phyloP scores from a whole-genome alignment of 2,113 vertebrate species.

The Paracanthobrama guichenoti region DNA sequence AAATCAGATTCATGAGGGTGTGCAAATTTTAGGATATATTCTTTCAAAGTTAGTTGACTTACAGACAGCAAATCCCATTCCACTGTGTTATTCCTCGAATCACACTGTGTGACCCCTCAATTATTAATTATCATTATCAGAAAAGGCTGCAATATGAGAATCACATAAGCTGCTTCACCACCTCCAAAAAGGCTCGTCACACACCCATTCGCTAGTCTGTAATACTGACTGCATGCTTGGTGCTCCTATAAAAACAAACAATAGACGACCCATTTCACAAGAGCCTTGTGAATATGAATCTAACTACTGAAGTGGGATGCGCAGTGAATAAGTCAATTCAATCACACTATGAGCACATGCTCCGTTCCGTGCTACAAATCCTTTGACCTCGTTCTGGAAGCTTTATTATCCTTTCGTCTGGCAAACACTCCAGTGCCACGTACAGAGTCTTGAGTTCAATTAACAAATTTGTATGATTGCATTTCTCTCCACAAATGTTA shows the following conservation, averaged over 20 bases:
- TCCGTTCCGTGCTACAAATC: constrained; percentile 50
- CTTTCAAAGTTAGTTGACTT: background rate
- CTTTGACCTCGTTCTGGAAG: constrained; percentile 55
- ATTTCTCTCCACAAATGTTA: constrained; percentile 50
- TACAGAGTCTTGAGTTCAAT: constrained; percentile 51
- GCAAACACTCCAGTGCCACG: constrained; percentile 42
- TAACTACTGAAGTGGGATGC: constrained; percentile 40
- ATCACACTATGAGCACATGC: constrained; percentile 49
- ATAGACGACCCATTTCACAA: constrained; percentile 45
- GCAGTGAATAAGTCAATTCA: constrained; percentile 47
- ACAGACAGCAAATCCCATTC: background rate
- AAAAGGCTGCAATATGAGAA: constrained; percentile 1
- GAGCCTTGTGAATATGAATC: constrained; percentile 41
- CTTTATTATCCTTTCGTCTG: constrained; percentile 49
- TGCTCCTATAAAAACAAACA: constrained; percentile 32
- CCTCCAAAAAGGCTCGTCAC: background rate
- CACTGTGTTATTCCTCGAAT: background rate
- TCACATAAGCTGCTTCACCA: background rate
- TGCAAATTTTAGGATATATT: background rate
- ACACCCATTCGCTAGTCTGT: background rate
- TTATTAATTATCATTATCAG: constrained; percentile 21
- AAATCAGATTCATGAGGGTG: too few species aligned
- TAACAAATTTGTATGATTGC: constrained; percentile 52
- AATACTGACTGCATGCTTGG: constrained; percentile 18
- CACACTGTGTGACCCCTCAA: background rate